Conservation (phyloP, 2,888 invertebrate species). For the Spialia ferax region DNA sequence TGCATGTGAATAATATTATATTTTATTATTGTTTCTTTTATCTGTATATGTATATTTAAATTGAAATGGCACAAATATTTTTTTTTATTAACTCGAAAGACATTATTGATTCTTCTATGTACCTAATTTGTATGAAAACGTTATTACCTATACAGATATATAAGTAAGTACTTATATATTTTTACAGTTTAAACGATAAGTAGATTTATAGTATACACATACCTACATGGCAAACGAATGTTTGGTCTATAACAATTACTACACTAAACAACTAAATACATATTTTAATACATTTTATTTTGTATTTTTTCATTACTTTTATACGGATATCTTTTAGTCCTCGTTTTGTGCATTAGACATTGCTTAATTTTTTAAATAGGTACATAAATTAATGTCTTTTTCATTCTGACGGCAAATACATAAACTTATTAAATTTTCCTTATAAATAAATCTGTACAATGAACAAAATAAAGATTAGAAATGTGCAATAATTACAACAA, state of each 20-base stretch:
- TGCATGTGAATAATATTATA: not conserved
- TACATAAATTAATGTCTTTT: slow-evolving; percentile 30
- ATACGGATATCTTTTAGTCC: slow-evolving; percentile 51
- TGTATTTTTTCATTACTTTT: slow-evolving; percentile 9
- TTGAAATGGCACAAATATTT: slow-evolving; percentile 70
- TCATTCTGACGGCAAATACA: slow-evolving; percentile 27
- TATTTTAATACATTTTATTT: slow-evolving; percentile 16
- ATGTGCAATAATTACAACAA: slow-evolving; percentile 33
- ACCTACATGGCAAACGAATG: slow-evolving; percentile 81
- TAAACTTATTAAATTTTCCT: slow-evolving; percentile 19
- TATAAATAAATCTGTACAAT: slow-evolving; percentile 36
- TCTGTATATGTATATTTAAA: slow-evolving; percentile 54
- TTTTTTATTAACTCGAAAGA: slow-evolving; percentile 58
- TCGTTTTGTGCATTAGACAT: slow-evolving; percentile 60
- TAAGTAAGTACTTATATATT: too few relatives aligned
- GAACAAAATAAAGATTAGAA: slow-evolving; percentile 29
- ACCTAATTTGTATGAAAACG: slow-evolving; percentile 53
- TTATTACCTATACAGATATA: slow-evolving; percentile 38
- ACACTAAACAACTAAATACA: slow-evolving; percentile 27
- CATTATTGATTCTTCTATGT: slow-evolving; percentile 49
- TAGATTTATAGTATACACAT: slow-evolving; percentile 66
- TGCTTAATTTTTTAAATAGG: slow-evolving; percentile 30
- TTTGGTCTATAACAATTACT: slow-evolving; percentile 64
- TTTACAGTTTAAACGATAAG: slow-evolving; percentile 42
- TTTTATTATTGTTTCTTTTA: slow-evolving; percentile 14